A percentile compares a stretch with the other conserved stretches of the same genome.
Conservation (phyloP, 2,888 invertebrate species). For the Corbicula japonica region DNA sequence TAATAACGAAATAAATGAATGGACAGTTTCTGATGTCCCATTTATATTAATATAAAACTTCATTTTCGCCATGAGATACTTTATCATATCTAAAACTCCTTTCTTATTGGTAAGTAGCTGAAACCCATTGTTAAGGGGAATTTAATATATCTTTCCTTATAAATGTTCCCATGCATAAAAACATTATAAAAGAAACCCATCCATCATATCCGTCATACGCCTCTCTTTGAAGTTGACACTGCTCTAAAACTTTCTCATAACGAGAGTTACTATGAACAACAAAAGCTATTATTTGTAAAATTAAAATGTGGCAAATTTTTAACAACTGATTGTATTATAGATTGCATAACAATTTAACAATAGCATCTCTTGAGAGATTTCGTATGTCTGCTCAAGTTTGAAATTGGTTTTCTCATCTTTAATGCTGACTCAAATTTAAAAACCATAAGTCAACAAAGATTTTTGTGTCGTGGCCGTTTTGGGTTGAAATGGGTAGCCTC, state of each 20-base stretch:
- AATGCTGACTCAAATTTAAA: slow-evolving; percentile 28
- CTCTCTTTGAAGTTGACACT: slow-evolving; percentile 56
- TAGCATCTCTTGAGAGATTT: slow-evolving; percentile 4
- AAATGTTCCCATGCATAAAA: slow-evolving; percentile 46
- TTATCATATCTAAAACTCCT: too few relatives aligned
- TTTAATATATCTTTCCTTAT: slow-evolving; percentile 39
- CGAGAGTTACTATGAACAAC: slow-evolving; percentile 18
- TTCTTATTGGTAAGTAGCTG: too few relatives aligned
- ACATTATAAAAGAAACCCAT: slow-evolving; percentile 46
- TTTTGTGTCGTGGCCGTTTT: not conserved
- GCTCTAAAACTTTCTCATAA: slow-evolving; percentile 54
- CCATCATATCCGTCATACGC: slow-evolving; percentile 48
- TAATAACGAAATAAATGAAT: too few relatives aligned
- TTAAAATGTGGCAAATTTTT: slow-evolving; percentile 34
- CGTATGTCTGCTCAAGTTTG: slow-evolving; percentile 30
- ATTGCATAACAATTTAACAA: slow-evolving; percentile 49
- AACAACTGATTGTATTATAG: slow-evolving; percentile 45
- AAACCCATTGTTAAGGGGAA: too few relatives aligned
- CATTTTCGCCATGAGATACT: too few relatives aligned
- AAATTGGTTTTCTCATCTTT: slow-evolving; percentile 27
- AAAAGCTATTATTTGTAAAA: slow-evolving; percentile 50
- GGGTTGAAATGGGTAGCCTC: too few relatives aligned
- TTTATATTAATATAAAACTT: too few relatives aligned
- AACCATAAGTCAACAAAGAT: not conserved
- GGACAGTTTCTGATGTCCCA: too few relatives aligned